A percentile compares a stretch with the other conserved stretches of the same genome.
These are phyloP conservation scores for Macrosiphum euphorbiae DNA, from an alignment of 2,888 invertebrate genomes.

Conservation along the genomic window DNA sequence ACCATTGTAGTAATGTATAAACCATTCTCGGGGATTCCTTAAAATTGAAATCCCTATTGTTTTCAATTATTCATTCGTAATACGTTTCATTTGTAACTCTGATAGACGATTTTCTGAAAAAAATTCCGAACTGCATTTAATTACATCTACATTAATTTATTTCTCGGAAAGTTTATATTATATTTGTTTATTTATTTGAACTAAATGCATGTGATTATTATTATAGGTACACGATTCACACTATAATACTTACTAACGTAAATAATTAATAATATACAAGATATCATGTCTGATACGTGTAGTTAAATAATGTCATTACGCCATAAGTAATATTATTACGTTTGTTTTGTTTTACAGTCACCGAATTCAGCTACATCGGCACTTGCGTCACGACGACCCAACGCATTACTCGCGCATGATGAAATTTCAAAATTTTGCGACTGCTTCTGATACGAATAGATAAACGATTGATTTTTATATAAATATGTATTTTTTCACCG, in stretches of 20 bases:
- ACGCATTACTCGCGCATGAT: not conserved
- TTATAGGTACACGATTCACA: not conserved
- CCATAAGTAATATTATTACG: constrained; percentile 41
- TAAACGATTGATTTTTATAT: not conserved
- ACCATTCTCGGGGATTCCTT: not conserved
- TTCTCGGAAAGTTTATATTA: not conserved
- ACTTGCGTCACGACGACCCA: constrained; percentile 34
- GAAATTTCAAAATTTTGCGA: not conserved
- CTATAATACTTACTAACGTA: not conserved
- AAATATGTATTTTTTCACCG: not conserved
- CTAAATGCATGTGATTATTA: not conserved
- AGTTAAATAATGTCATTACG: not conserved
- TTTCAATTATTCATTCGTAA: not conserved
- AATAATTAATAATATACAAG: not conserved
- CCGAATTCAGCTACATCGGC: constrained; percentile 50
- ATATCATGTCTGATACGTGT: not conserved
- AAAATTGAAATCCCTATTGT: not conserved
- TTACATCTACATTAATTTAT: not conserved
- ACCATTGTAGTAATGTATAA: not conserved
- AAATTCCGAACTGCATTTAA: not conserved
- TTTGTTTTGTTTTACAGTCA: constrained; percentile 53
- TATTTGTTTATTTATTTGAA: not conserved
- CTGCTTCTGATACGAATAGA: not conserved
- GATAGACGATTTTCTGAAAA: not conserved
- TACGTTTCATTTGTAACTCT: not conserved